Evolutionary conservation across 2,113 vertebrate species (phyloP), one percentile per base, ranked within the genome.

Genomic region (Thunnus thynnus): DNA sequence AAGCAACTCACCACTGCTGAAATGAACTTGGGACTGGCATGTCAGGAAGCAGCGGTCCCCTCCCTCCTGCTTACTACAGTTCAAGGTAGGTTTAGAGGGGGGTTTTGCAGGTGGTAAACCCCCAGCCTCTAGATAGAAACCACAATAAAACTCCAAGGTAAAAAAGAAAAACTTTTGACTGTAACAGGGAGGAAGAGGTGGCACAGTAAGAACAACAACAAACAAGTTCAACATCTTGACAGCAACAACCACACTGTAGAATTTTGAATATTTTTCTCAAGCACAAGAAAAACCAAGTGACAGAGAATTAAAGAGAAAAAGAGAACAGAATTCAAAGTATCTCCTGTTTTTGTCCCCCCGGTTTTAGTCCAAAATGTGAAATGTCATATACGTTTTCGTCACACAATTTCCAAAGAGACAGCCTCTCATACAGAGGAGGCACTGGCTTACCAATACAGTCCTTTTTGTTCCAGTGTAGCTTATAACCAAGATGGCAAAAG

Each of bases 401-500:
- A 30, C 25, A 67, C 61, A 52, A 32, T 76, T 56, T 72, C 32
- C 8, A 79, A 51, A 67, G 22, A 52, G 56, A 58, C 32, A 16
- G 46, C 41, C 58, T 65, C 52, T 68, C 14, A 14, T 27, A 22
- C 6, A 25, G 51, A 70, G 14, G 62, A 73, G 76, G 52, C 55
- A 30, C 57, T 60, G 30, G 90, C 97, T 98, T 98, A 99, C 98
- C 98, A 81, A 97, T 94, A 89, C 98, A 99, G 89, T 99, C 98
- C 88, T 99, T 99, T 91, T 95, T 96, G 94, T 99, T 99, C 98
- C 98, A 99, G 93, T 99, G 97, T 41, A 99, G 94, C 88, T 96
- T 98, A 94, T 96, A 95, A 50, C 96, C 96, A 0, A 96, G 90
- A 44, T 93, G 95, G 88, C 98, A 99, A 84, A 95, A 95, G 92